phyloP scores from a whole-genome alignment of 2,888 invertebrate species.

The Tachina fera region DNA sequence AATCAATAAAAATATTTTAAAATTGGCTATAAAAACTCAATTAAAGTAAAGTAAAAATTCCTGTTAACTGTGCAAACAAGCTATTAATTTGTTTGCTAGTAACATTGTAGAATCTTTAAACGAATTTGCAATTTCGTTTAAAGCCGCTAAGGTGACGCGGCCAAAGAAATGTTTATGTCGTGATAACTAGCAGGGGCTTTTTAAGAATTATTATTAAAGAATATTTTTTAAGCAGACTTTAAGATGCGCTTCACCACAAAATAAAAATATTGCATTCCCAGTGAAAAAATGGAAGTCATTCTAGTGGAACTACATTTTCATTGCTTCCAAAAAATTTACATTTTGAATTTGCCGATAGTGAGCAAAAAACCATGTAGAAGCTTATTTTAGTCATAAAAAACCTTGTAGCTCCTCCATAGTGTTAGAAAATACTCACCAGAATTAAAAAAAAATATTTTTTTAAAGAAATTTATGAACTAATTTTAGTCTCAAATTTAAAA shows the following conservation, averaged over 20 bases:
- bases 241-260: not conserved
- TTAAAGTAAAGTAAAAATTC: conserved; percentile 49
- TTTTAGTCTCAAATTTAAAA: too few species aligned
- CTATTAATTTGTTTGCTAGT: conserved; percentile 1
- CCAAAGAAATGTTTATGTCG: conserved; percentile 8
- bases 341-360: too few species aligned
- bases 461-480: too few species aligned
- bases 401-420: too few species aligned
- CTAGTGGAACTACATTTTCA: too few species aligned
- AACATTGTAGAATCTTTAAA: conserved; percentile 44
- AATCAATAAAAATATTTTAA: conserved; percentile 53
- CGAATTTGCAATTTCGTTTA: not conserved
- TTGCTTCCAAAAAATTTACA: too few species aligned
- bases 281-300: too few species aligned
- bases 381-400: too few species aligned
- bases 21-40: conserved; percentile 54
- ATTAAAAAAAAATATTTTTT: too few species aligned
- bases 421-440: too few species aligned
- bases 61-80: not conserved
- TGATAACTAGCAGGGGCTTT: conserved; percentile 34
- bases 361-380: too few species aligned
- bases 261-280: too few species aligned
- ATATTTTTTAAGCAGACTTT: not conserved
- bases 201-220: not conserved
- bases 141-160: not conserved